Evolutionary conservation across 2,113 vertebrate species (phyloP).

Genomic region (Charina bottae): DNA sequence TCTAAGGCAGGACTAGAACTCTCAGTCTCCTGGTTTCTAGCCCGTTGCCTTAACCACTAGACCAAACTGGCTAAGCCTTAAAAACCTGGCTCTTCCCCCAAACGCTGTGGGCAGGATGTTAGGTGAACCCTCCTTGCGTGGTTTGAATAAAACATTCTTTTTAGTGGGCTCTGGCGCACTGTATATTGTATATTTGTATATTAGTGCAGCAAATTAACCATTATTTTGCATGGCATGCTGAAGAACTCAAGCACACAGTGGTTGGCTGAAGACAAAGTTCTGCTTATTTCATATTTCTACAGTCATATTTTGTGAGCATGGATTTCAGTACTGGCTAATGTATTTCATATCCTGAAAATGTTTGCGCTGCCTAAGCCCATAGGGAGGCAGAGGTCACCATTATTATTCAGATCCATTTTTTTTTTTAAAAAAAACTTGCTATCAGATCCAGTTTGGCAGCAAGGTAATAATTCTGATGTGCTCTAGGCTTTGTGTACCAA

Average conservation of each 20-base stretch:
- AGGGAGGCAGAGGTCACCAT: background rate
- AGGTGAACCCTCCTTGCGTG: no score
- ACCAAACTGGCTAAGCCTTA: no score
- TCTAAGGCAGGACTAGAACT: no score
- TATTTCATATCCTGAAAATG: background rate
- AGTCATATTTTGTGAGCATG: background rate
- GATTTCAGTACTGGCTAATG: background rate
- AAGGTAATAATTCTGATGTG: background rate
- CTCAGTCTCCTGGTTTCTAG: no score
- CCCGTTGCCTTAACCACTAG: no score
- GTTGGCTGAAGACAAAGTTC: background rate
- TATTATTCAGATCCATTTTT: background rate
- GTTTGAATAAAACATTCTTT: no score
- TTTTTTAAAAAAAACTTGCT: background rate
- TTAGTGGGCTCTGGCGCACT: no score
- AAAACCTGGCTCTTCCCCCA: no score
- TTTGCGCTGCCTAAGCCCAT: background rate
- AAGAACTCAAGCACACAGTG: background rate
- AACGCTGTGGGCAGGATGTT: no score
- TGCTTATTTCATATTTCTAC: background rate
- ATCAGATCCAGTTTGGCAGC: background rate
- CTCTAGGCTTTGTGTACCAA: no score
- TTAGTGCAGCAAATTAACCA: no score
- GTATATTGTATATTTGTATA: no score
- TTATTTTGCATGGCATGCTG: background rate